phyloP scores from a whole-genome alignment of 2,888 invertebrate species.

The Morpho deidamia region DNA sequence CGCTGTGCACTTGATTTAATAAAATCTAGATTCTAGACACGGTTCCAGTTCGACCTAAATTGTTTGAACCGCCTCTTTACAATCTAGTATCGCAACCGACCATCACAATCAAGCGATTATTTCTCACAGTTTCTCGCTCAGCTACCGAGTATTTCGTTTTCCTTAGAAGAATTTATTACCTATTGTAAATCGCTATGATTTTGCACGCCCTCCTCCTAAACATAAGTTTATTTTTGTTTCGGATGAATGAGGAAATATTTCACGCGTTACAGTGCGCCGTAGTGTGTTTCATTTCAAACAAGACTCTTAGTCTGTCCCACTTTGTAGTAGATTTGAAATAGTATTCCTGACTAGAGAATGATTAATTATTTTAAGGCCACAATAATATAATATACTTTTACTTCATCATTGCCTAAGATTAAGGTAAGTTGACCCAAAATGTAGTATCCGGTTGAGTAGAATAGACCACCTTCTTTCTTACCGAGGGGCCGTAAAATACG shows the following conservation, averaged over 20 bases:
- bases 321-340: too few species aligned
- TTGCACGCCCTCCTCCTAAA: conserved; percentile 30
- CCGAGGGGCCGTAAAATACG: too few species aligned
- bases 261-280: background rate
- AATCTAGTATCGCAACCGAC: conserved; percentile 38
- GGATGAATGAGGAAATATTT: conserved; percentile 13
- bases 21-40: conserved; percentile 20
- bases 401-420: too few species aligned
- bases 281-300: background rate
- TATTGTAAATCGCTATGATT: conserved; percentile 47
- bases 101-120: conserved; percentile 48
- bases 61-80: conserved; percentile 35
- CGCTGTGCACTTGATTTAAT: conserved; percentile 19
- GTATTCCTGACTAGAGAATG: too few species aligned
- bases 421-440: too few species aligned
- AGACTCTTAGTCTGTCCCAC: too few species aligned
- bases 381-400: too few species aligned
- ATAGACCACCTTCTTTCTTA: too few species aligned
- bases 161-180: conserved; percentile 37
- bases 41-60: conserved; percentile 17
- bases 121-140: conserved; percentile 41
- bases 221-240: conserved; percentile 31
- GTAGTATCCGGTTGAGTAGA: too few species aligned
- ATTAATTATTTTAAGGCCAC: too few species aligned
- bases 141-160: conserved; percentile 42